Conservation (phyloP, 2,113 vertebrate genomes). For the Planiliza haematocheilus region DNA sequence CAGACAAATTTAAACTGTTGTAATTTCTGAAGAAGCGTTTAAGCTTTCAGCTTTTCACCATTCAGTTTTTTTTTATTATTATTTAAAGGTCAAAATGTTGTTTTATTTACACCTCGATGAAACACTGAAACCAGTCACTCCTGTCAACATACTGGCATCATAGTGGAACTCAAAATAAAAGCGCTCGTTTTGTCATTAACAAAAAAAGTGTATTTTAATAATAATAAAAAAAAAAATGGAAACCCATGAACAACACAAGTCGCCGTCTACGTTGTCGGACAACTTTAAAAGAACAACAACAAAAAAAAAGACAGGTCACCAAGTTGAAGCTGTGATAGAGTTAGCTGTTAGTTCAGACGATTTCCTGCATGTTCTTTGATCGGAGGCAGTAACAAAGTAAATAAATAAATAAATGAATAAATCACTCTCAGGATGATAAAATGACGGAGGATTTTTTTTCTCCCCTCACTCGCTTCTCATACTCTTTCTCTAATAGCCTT, state of each 20-base stretch:
- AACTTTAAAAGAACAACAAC: too few species aligned
- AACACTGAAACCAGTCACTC: neutral
- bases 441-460: neutral
- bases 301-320: neutral
- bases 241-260: neutral
- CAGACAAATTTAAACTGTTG: neutral
- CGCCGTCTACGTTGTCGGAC: too few species aligned
- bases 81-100: neutral
- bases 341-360: neutral
- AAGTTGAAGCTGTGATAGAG: neutral
- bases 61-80: neutral
- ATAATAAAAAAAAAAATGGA: too few species aligned
- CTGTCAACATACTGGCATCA: neutral
- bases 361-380: neutral
- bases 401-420: slow-evolving; percentile 11
- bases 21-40: neutral
- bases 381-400: slow-evolving; percentile 6
- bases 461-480: neutral
- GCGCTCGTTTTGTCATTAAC: neutral
- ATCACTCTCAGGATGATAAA: slow-evolving; percentile 22
- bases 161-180: neutral
- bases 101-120: neutral
- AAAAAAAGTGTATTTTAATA: neutral
- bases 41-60: neutral
- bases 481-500: slow-evolving; percentile 29